Base-by-base conservation (phyloP, 2,113 vertebrate genomes). In the Ophthalmolycus amberensis region DNA sequence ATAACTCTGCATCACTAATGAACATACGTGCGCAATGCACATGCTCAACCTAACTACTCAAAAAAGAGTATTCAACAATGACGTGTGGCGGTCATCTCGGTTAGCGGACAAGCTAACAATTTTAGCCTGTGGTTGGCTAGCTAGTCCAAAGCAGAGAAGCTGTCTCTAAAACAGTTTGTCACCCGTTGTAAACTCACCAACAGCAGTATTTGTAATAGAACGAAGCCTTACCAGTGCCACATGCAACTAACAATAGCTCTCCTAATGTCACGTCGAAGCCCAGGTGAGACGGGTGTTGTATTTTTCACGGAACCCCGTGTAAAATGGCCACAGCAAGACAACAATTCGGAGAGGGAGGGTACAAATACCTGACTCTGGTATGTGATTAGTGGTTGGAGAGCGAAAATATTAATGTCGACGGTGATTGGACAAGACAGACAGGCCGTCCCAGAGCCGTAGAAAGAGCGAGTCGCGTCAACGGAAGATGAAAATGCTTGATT, bases 241-340 rank as follows among this genome's bases (percentile, higher is more conserved):
- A 72, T 75, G 12, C 34, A 79, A 32, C 42, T 25, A 56, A 48
- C 8, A 25, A 32, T 10, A 22, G 29, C 11, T 38, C 22, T 59
- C 48, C 18, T 56, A 72, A 69, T 52, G 50, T 63, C 67, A 87
- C 50, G 69, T 5, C 66, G 50, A 40, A 62, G 34, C 6, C 7
- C 70, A 50, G 27, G 58, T 37, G 48, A 73, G 7, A 54, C 82
- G 7, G 4, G 29, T 46, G 52, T 64, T 79, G 75, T 75, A 54
- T 74, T 79, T 93, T 71, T 74, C 44, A 48, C 15, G 9, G 40
- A 59, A 75, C 16, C 54, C 74, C 79, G 87, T 74, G 86, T 87
- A 95, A 95, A 95, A 95, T 95, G 94, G 94, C 94, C 90, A 91
- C 94, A 92, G 83, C 40, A 6, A 78, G 75, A 66, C 27, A 74